These are phyloP conservation scores for Agrilus biguttatus DNA, from an alignment of 2,888 invertebrate species.

Conservation along the genomic window DNA sequence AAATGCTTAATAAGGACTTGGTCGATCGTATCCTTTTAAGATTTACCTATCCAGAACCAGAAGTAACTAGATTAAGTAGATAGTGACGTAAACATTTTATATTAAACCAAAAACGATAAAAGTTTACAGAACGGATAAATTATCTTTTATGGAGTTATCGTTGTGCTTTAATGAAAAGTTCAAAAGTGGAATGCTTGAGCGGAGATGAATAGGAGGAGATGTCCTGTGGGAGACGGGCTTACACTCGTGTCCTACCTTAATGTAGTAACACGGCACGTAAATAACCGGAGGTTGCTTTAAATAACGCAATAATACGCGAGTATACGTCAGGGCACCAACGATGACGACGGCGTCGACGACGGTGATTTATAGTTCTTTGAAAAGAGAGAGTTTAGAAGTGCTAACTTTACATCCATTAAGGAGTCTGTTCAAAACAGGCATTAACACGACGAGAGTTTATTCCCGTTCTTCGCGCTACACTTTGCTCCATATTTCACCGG, in stretches of 20 bases:
- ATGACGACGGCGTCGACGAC: too few species aligned
- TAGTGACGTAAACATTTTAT: too few species aligned
- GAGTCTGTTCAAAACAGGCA: conserved; percentile 12
- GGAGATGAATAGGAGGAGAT: conserved; percentile 7
- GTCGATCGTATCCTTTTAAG: too few species aligned
- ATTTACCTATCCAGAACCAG: too few species aligned
- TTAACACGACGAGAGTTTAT: conserved; percentile 9
- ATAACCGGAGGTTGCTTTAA: conserved; percentile 26
- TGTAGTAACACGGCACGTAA: conserved; percentile 24
- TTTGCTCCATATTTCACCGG: too few species aligned
- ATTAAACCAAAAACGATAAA: too few species aligned
- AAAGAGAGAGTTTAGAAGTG: conserved; percentile 17
- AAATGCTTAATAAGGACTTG: too few species aligned
- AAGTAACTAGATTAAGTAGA: too few species aligned
- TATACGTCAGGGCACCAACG: conserved; percentile 15
- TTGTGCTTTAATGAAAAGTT: not conserved
- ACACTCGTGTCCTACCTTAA: conserved; percentile 29
- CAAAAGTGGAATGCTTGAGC: not conserved
- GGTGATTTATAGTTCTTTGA: conserved; percentile 25
- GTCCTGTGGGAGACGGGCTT: conserved; percentile 24
- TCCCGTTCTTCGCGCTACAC: too few species aligned
- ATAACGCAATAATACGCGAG: conserved; percentile 27
- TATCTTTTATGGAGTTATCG: conserved; percentile 1
- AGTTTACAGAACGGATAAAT: not conserved
- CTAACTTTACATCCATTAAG: conserved; percentile 16